Conservation (phyloP, 2,797 vertebrate genomes). For the Podarcis lilfordi region DNA sequence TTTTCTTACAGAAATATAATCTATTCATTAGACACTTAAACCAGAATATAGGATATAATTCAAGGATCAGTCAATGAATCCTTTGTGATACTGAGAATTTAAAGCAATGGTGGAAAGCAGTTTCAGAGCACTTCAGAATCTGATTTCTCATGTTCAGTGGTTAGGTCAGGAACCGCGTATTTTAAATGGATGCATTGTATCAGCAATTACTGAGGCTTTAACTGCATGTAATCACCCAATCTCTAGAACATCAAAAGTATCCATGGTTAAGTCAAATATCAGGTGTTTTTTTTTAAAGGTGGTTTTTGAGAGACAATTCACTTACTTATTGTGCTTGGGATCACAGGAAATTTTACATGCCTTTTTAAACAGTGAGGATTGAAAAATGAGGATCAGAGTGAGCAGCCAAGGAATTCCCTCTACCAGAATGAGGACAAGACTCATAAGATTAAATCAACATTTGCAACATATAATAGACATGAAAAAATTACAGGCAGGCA, state of each 20-base stretch:
- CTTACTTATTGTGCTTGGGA: background rate
- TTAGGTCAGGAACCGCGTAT: background rate
- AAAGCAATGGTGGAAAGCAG: background rate
- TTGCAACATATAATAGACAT: too few species aligned
- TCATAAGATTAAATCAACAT: too few species aligned
- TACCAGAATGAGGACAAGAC: too few species aligned
- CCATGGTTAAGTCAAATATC: background rate
- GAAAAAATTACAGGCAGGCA: too few species aligned
- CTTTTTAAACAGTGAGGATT: too few species aligned
- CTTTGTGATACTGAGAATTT: background rate
- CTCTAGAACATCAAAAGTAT: background rate
- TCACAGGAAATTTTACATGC: background rate
- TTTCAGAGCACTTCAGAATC: background rate
- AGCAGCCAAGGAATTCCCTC: background rate
- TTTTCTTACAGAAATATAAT: constrained; percentile 9
- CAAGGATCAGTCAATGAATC: background rate
- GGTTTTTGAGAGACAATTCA: background rate
- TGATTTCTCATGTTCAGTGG: background rate
- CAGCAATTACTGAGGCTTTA: background rate
- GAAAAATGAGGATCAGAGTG: background rate
- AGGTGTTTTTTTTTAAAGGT: background rate
- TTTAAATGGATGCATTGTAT: background rate
- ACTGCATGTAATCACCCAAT: background rate
- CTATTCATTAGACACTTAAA: background rate
- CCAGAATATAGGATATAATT: constrained; percentile 19